A percentile compares a stretch with the other conserved stretches of the same genome.
phyloP scores from a whole-genome alignment of 1,140 invertebrate genomes.

The Euura lappo region DNA sequence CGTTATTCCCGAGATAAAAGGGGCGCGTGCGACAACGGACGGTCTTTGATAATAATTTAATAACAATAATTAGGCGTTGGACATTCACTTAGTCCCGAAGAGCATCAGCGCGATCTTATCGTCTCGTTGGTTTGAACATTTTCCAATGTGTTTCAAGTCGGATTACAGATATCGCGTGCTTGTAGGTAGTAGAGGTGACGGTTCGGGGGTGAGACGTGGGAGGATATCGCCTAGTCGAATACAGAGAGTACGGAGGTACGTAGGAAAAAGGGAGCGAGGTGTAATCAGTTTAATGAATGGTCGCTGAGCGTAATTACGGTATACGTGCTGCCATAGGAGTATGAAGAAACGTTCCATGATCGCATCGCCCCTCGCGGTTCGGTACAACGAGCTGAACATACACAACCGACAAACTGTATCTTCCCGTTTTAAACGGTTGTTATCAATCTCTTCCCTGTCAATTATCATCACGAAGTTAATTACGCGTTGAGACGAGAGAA shows the following conservation, averaged over 20 bases:
- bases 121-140: background rate
- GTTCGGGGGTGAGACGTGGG: background rate
- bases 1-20: constrained; percentile 28
- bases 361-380: too few species aligned
- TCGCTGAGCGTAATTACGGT: constrained; percentile 40
- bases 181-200: background rate
- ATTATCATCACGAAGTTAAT: too few species aligned
- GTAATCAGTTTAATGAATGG: constrained; percentile 46
- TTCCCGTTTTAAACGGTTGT: too few species aligned
- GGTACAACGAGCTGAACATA: too few species aligned
- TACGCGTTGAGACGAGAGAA: too few species aligned
- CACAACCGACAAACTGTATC: too few species aligned
- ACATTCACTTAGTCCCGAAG: background rate
- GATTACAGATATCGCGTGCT: background rate
- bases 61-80: background rate
- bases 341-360: background rate
- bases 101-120: background rate
- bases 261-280: constrained; percentile 31
- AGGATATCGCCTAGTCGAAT: background rate
- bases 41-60: background rate
- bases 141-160: too few species aligned
- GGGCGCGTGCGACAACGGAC: background rate
- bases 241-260: background rate
- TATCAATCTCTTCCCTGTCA: too few species aligned
- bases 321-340: background rate